These are phyloP conservation scores for Tetranychus piercei DNA, from an alignment of 2,888 invertebrate species.

Conservation along the genomic window DNA sequence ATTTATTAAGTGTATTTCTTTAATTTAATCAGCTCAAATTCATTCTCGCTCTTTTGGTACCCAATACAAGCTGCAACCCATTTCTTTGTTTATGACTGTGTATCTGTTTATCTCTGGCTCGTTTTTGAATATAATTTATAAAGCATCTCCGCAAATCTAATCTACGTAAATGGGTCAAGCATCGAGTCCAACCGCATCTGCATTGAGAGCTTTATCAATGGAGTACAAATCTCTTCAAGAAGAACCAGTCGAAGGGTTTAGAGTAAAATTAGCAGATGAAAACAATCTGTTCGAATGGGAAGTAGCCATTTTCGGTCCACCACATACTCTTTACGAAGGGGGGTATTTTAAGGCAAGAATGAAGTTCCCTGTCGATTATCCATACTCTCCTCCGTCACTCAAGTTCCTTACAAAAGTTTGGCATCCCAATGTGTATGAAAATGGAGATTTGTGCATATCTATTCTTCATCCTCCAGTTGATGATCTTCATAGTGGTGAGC, in stretches of 20 bases:
- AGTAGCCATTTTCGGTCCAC: constrained; percentile 98
- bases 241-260: constrained; percentile 47
- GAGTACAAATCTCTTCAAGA: constrained; percentile 28
- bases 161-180: constrained; percentile 6
- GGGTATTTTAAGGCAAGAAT: constrained; percentile 99
- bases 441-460: constrained; percentile 97
- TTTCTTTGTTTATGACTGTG: too few relatives aligned
- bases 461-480: constrained; percentile 97
- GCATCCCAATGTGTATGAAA: constrained; percentile 99
- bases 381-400: constrained; percentile 94
- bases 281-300: constrained; percentile 99
- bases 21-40: too few relatives aligned
- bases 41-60: too few relatives aligned
- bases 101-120: too few relatives aligned
- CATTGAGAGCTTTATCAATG: constrained; percentile 67
- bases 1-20: too few relatives aligned
- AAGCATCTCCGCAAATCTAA: too few relatives aligned
- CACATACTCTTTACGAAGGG: constrained; percentile 93
- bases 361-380: constrained; percentile 96
- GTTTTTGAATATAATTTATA: too few relatives aligned
- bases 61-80: too few relatives aligned
- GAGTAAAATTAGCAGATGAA: constrained; percentile 83
- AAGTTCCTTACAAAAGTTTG: constrained; percentile 96
- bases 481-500: constrained; percentile 95
- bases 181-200: constrained; percentile 32